Conservation (phyloP, 2,797 vertebrate species). For the Thamnophis elegans region DNA sequence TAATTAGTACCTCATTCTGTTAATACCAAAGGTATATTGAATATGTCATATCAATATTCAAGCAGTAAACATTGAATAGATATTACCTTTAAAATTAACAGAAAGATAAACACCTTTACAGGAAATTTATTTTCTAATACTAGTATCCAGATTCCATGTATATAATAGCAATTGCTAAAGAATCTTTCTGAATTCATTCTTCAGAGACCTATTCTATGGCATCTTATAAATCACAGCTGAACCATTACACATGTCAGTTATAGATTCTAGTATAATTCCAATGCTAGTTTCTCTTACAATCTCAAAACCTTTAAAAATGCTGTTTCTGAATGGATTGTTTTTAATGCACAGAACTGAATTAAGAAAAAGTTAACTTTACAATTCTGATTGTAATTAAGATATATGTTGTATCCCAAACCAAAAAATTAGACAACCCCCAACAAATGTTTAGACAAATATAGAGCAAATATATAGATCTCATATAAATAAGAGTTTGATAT, state of each 20-base stretch:
- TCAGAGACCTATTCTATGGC: constrained; percentile 46
- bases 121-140: constrained; percentile 44
- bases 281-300: not conserved
- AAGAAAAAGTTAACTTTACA: not conserved
- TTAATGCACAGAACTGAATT: not conserved
- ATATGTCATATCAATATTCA: constrained; percentile 64
- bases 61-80: constrained; percentile 54
- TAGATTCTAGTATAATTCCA: constrained; percentile 31
- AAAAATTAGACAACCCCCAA: constrained; percentile 14
- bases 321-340: not conserved
- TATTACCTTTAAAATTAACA: constrained; percentile 62
- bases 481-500: not conserved
- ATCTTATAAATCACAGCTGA: constrained; percentile 21
- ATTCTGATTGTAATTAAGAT: not conserved
- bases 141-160: constrained; percentile 51
- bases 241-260: constrained; percentile 16
- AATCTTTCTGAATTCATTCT: constrained; percentile 26
- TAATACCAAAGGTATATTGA: constrained; percentile 66
- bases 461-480: not conserved
- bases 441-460: constrained; percentile 4
- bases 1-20: constrained; percentile 63
- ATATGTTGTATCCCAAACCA: constrained; percentile 10
- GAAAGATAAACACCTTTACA: constrained; percentile 38
- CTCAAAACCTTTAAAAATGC: constrained; percentile 35
- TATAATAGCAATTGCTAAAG: constrained; percentile 41